Evolutionary conservation across 2,797 vertebrate genomes (phyloP), one percentile per base, ranked within the genome.

Genomic region (Sebastiscus tertius): DNA sequence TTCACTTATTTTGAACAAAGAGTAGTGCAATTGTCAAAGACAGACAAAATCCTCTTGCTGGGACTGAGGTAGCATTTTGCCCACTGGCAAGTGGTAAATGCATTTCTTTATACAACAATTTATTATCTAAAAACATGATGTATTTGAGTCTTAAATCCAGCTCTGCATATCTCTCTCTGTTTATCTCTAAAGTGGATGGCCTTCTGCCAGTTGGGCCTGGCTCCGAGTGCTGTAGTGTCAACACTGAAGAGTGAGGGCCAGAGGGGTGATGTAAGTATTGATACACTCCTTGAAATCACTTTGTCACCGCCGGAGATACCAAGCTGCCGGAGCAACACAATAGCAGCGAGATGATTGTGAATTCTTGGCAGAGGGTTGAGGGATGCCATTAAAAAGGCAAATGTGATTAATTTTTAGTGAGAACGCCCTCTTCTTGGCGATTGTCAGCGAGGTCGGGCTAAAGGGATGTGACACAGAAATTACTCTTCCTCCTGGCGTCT

Each of bases 401-500:
- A 95, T 94, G 90, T 95, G 94, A 96, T 96, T 94, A 92, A 92
- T 93, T 94, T 95, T 94, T 91, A 82, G 90, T 90, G 92, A 92
- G 94, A 93, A 94, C 65, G 84, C 90, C 79, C 84, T 93, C 88
- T 82, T 94, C 93, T 95, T 92, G 85, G 89, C 85, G 87, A 94
- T 92, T 92, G 91, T 95, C 93, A 93, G 85, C 20, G 89, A 93
- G 94, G 92, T 93, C 64, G 76, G 86, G 88, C 93, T 96, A 96
- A 96, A 95, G 90, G 91, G 95, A 95, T 94, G 91, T 95, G 96
- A 96, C 96, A 96, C 88, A 75, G 92, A 94, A 95, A 96, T 96
- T 94, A 95, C 94, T 95, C 93, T 93, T 89, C 92, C 94, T 95
- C 92, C 90, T 93, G 82, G 88, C 87, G 76, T 91, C 91, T 96